Conservation (phyloP, 2,888 invertebrate genomes). For the Nipponacmea schrenckii region DNA sequence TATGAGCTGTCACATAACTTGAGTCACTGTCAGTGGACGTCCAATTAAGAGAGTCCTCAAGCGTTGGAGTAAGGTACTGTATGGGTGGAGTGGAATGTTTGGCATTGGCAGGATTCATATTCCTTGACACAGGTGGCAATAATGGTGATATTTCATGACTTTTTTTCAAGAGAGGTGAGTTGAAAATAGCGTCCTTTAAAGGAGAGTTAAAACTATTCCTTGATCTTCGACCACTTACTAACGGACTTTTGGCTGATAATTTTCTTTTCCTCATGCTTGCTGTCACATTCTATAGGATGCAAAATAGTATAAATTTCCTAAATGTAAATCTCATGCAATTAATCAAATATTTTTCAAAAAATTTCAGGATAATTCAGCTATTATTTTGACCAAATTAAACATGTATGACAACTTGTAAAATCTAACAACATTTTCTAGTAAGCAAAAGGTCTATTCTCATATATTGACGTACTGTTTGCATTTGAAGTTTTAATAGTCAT, state of each 20-base stretch:
- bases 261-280: not conserved
- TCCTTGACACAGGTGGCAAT: not conserved
- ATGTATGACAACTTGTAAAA: too few species aligned
- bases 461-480: too few species aligned
- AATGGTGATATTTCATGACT: not conserved
- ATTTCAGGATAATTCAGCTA: too few species aligned
- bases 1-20: conserved; percentile 10
- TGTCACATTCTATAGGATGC: not conserved
- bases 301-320: too few species aligned
- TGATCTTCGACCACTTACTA: not conserved
- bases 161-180: not conserved
- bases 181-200: not conserved
- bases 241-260: not conserved
- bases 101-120: not conserved
- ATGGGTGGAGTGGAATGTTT: conserved; percentile 41
- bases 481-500: too few species aligned
- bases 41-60: conserved; percentile 54
- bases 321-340: too few species aligned
- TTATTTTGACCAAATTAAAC: too few species aligned
- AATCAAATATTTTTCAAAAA: too few species aligned
- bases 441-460: too few species aligned
- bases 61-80: conserved; percentile 50
- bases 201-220: not conserved
- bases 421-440: too few species aligned
- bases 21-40: conserved; percentile 35